Percentiles rank a stretch among this genome's conserved stretches.
These are phyloP conservation scores for Salarias fasciatus DNA, from an alignment of 2,797 vertebrate species.

Conservation along the genomic window DNA sequence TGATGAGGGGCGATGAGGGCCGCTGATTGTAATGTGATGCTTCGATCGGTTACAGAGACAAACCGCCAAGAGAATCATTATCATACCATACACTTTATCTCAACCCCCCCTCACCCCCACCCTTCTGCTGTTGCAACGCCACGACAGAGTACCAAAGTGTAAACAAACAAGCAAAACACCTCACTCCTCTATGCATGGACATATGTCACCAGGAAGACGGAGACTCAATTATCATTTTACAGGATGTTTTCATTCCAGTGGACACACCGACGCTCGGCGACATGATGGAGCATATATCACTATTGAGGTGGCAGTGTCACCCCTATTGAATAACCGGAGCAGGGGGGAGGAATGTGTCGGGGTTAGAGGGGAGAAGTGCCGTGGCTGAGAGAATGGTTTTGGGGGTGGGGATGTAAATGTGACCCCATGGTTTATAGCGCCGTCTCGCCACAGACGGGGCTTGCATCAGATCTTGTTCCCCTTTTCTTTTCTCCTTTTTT, in stretches of 20 bases:
- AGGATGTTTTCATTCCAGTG: slow-evolving; percentile 58
- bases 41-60: slow-evolving; percentile 71
- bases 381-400: slow-evolving; percentile 44
- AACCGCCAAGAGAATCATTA: slow-evolving; percentile 71
- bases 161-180: slow-evolving; percentile 76
- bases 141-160: slow-evolving; percentile 46
- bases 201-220: slow-evolving; percentile 32
- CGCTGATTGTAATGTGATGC: slow-evolving; percentile 86
- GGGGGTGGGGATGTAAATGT: slow-evolving; percentile 62
- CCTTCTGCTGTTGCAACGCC: slow-evolving; percentile 37
- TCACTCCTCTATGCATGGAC: slow-evolving; percentile 21
- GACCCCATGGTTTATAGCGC: slow-evolving; percentile 72
- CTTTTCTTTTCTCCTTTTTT: not conserved
- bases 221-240: slow-evolving; percentile 49
- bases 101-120: not conserved
- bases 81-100: slow-evolving; percentile 38
- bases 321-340: slow-evolving; percentile 65
- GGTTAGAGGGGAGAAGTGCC: slow-evolving; percentile 44
- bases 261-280: slow-evolving; percentile 47
- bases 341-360: slow-evolving; percentile 38
- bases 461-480: slow-evolving; percentile 55
- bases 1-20: slow-evolving; percentile 82
- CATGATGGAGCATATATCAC: slow-evolving; percentile 56
- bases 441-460: slow-evolving; percentile 60
- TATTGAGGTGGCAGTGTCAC: slow-evolving; percentile 63